These are phyloP conservation scores for Salticus scenicus DNA, from an alignment of 2,888 invertebrate genomes.

Conservation along the genomic window DNA sequence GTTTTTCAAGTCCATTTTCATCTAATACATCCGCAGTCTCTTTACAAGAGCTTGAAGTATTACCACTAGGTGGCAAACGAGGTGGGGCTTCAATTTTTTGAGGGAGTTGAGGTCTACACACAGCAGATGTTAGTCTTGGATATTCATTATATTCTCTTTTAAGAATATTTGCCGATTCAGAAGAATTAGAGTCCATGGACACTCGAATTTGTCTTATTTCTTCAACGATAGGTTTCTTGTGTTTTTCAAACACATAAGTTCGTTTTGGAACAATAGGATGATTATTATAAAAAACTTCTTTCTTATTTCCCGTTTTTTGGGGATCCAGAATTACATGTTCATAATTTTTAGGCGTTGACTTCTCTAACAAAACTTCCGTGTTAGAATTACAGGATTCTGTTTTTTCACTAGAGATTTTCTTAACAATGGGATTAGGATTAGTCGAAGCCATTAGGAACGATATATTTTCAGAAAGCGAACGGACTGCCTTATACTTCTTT, in stretches of 20 bases:
- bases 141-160: conserved; percentile 22
- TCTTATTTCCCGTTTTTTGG: not conserved
- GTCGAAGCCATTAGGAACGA: conserved; percentile 44
- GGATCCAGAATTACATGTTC: not conserved
- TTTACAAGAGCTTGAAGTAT: not conserved
- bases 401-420: not conserved
- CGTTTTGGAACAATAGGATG: not conserved
- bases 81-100: not conserved
- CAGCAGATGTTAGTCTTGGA: conserved; percentile 45
- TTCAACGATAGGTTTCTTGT: not conserved
- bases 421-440: not conserved
- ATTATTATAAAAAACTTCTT: not conserved
- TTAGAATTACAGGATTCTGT: not conserved
- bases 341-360: conserved; percentile 5
- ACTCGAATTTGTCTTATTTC: conserved; percentile 61
- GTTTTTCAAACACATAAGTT: not conserved
- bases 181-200: conserved; percentile 48
- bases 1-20: conserved; percentile 47
- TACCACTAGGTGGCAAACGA: not conserved
- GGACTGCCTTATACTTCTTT: conserved; percentile 53
- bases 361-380: not conserved
- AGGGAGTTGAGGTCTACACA: conserved; percentile 5
- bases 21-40: conserved; percentile 32
- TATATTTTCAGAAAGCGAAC: conserved; percentile 61
- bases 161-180: not conserved